A percentile compares a stretch with the other conserved stretches of the same genome.
Conservation (phyloP, 2,797 vertebrate genomes). For the Emydoidea blandingii region DNA sequence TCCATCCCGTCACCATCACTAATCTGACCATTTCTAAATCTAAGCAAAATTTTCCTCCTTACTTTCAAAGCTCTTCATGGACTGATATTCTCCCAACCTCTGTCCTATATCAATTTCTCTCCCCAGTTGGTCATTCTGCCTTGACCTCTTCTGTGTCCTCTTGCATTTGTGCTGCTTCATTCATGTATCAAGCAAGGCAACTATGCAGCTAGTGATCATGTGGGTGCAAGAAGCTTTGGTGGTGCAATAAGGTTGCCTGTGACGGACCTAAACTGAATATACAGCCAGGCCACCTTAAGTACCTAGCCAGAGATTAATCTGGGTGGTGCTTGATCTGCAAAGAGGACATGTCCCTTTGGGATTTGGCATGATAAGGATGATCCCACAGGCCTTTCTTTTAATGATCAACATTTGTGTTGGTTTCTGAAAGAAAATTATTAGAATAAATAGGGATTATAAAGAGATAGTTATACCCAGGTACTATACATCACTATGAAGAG, state of each 20-base stretch:
- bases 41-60: not conserved
- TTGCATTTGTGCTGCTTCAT: not conserved
- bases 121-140: not conserved
- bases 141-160: not conserved
- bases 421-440: not conserved
- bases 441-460: not conserved
- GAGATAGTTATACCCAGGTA: not conserved
- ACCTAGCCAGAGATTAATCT: not conserved
- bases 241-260: not conserved
- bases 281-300: not conserved
- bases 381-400: not conserved
- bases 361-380: not conserved
- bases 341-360: not conserved
- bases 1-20: not conserved
- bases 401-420: not conserved
- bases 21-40: not conserved
- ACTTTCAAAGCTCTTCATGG: not conserved
- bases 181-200: not conserved
- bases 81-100: not conserved
- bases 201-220: not conserved
- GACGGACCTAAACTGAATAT: not conserved
- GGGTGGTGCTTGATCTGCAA: not conserved
- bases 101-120: not conserved
- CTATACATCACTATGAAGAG: not conserved
- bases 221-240: not conserved